phyloP scores from a whole-genome alignment of 1,140 invertebrate species.

The Amyelois transitella region DNA sequence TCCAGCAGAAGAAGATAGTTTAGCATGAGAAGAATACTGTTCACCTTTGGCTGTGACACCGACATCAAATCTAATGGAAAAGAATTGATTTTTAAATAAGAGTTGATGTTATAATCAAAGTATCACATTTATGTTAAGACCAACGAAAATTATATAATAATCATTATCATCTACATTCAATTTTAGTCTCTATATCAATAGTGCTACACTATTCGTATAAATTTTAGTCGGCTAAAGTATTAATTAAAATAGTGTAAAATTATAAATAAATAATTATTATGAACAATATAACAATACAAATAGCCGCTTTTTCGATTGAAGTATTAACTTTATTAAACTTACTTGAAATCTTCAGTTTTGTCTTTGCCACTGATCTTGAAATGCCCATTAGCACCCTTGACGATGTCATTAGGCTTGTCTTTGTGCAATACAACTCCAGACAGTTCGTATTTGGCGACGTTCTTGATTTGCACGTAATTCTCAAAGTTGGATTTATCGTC shows the following conservation, averaged over 20 bases:
- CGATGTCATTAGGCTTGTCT: constrained; percentile 71
- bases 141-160: not conserved
- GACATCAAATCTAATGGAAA: constrained; percentile 68
- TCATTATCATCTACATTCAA: too few species aligned
- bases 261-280: too few species aligned
- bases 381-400: constrained; percentile 70
- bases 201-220: too few species aligned
- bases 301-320: too few species aligned
- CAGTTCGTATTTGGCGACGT: constrained; percentile 78
- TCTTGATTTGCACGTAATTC: constrained; percentile 76
- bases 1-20: constrained; percentile 67
- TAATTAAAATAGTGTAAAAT: too few species aligned
- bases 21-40: constrained; percentile 71
- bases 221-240: too few species aligned
- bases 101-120: not conserved
- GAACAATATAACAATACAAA: too few species aligned
- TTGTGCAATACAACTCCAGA: constrained; percentile 75
- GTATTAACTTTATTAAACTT: too few species aligned
- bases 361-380: constrained; percentile 48
- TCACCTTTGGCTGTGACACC: constrained; percentile 69
- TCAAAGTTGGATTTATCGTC: constrained; percentile 77
- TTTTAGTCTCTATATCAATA: too few species aligned
- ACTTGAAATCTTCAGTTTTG: constrained; percentile 75
- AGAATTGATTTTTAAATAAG: constrained; percentile 8
- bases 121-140: not conserved